Evolutionary conservation across 2,113 vertebrate species (phyloP).

Genomic region (Myotis davidii): DNA sequence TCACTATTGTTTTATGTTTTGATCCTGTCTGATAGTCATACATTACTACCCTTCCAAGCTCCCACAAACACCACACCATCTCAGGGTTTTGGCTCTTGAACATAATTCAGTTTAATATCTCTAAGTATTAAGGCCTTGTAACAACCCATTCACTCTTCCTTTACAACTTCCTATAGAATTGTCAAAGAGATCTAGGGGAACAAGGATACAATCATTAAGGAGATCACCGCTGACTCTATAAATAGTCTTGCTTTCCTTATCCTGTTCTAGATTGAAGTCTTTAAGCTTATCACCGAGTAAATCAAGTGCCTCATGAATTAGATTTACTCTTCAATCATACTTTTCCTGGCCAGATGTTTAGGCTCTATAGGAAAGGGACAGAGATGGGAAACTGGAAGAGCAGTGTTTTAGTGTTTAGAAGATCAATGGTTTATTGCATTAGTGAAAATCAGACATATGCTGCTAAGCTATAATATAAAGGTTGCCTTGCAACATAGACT

Average conservation of each 20-base stretch:
- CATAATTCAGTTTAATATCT: constrained; percentile 72
- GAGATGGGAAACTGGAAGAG: constrained; percentile 6
- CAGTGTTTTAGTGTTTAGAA: constrained; percentile 40
- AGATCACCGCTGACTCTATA: constrained; percentile 52
- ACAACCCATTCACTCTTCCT: constrained; percentile 67
- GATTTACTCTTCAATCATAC: constrained; percentile 27
- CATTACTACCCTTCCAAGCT: constrained; percentile 44
- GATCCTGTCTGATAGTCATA: constrained; percentile 61
- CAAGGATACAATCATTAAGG: constrained; percentile 63
- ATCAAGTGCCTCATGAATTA: constrained; percentile 43
- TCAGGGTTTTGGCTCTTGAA: constrained; percentile 47
- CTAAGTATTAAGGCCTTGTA: constrained; percentile 67
- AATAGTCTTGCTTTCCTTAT: constrained; percentile 59
- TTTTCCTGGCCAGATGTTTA: constrained; percentile 42
- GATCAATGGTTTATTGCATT: constrained; percentile 30
- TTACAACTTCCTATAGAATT: constrained; percentile 76
- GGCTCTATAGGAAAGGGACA: not conserved
- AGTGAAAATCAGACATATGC: constrained; percentile 10
- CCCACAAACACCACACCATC: not conserved
- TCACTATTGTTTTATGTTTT: constrained; percentile 70
- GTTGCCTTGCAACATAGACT: not conserved
- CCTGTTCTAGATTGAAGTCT: constrained; percentile 38
- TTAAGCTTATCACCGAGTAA: constrained; percentile 37
- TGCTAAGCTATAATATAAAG: not conserved
- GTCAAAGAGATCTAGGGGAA: constrained; percentile 68